A percentile compares a stretch with the other conserved stretches of the same genome.
These are phyloP conservation scores for Pogonomyrmex barbatus DNA, from an alignment of 1,140 invertebrate species.

Conservation along the genomic window DNA sequence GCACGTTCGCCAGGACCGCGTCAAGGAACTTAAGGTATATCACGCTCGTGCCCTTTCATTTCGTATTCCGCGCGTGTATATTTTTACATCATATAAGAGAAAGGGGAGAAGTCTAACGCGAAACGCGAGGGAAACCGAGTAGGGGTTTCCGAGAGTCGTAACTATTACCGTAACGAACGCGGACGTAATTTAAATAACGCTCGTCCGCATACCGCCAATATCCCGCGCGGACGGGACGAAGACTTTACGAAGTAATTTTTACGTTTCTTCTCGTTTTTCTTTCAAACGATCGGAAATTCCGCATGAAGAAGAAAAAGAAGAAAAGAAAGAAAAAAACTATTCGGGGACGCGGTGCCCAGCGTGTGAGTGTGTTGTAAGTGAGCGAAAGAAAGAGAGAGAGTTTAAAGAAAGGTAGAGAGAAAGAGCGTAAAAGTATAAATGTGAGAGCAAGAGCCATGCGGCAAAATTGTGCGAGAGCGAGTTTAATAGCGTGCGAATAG, in stretches of 20 bases:
- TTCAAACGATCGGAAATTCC: slow-evolving; percentile 66
- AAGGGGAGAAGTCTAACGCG: slow-evolving; percentile 21
- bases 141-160: slow-evolving; percentile 14
- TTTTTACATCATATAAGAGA: slow-evolving; percentile 43
- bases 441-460: slow-evolving; percentile 55
- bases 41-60: slow-evolving; percentile 74
- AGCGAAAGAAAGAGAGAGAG: slow-evolving; percentile 58
- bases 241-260: slow-evolving; percentile 57
- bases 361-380: slow-evolving; percentile 65
- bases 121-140: not conserved
- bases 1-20: slow-evolving; percentile 46
- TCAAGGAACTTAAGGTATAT: slow-evolving; percentile 57
- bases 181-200: slow-evolving; percentile 9
- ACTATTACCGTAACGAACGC: slow-evolving; percentile 37
- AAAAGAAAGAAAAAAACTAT: slow-evolving; percentile 43
- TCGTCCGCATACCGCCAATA: slow-evolving; percentile 53
- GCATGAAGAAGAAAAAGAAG: slow-evolving; percentile 55
- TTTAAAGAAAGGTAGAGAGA: slow-evolving; percentile 48
- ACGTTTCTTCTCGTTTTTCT: slow-evolving; percentile 59
- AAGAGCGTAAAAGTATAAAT: slow-evolving; percentile 62
- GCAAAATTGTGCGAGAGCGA: slow-evolving; percentile 37
- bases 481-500: slow-evolving; percentile 31
- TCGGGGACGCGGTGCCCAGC: slow-evolving; percentile 65
- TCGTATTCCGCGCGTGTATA: slow-evolving; percentile 72
- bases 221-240: slow-evolving; percentile 21